Evolutionary conservation across 2,797 vertebrate species (phyloP).

Genomic region (Numenius phaeopus): DNA sequence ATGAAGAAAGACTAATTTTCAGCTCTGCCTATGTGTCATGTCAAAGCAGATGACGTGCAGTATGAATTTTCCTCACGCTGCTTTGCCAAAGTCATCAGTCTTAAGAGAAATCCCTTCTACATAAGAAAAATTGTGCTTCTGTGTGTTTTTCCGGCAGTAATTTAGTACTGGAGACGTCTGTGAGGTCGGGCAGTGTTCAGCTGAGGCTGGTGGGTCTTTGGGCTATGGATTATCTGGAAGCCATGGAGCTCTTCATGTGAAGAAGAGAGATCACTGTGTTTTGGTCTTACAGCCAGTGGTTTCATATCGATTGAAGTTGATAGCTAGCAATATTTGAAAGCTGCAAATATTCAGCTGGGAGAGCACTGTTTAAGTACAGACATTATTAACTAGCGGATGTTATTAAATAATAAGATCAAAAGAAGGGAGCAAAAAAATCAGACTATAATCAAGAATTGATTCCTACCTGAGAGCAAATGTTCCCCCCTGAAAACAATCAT

Average conservation of each 20-base stretch:
- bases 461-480: neutral
- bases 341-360: neutral
- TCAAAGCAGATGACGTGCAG: slow-evolving; percentile 7
- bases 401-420: neutral
- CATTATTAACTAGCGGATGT: neutral
- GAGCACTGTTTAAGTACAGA: neutral
- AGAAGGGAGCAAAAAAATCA: neutral
- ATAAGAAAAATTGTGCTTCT: neutral
- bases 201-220: neutral
- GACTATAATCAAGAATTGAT: neutral
- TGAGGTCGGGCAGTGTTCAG: neutral
- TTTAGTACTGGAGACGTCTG: neutral
- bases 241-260: neutral
- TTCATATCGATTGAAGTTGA: neutral
- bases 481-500: neutral
- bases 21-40: neutral
- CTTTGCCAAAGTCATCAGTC: slow-evolving; percentile 12
- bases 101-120: neutral
- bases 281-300: neutral
- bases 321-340: neutral
- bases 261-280: neutral
- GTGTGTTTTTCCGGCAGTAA: neutral
- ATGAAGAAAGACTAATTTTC: neutral
- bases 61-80: neutral
- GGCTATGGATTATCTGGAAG: accelerated